These are phyloP conservation scores for Gambusia yucatana DNA, from an alignment of 2,797 vertebrate genomes.

Conservation along the genomic window DNA sequence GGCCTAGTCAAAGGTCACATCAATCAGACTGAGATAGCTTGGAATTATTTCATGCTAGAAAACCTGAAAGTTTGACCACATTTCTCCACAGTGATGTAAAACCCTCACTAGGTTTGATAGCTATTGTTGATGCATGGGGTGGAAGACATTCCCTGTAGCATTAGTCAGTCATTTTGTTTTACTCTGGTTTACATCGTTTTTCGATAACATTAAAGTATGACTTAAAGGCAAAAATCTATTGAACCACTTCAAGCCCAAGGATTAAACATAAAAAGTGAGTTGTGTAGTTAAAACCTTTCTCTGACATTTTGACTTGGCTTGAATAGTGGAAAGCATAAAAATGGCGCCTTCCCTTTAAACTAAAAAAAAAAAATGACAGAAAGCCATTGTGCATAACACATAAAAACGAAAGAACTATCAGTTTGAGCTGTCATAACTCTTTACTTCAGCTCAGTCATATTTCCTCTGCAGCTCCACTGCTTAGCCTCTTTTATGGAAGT, in stretches of 20 bases:
- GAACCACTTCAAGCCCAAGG: background rate
- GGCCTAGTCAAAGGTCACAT: background rate
- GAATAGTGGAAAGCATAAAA: background rate
- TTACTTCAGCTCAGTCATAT: conserved; percentile 28
- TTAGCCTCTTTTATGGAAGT: conserved; percentile 62
- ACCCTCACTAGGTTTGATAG: background rate
- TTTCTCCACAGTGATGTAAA: background rate
- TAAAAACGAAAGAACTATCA: background rate
- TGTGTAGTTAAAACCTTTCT: background rate
- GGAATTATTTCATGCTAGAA: background rate
- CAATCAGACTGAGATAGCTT: background rate
- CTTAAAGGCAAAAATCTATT: background rate
- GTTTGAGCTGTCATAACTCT: background rate
- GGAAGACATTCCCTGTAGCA: too few relatives aligned
- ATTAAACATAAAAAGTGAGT: background rate
- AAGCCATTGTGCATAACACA: background rate
- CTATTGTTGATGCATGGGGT: background rate
- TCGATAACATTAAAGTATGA: background rate
- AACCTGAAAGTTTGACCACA: too few relatives aligned
- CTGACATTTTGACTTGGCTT: background rate
- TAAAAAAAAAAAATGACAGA: background rate
- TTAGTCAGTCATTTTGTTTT: too few relatives aligned
- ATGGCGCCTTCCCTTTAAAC: background rate
- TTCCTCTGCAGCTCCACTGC: conserved; percentile 69
- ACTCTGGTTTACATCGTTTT: background rate